A percentile compares a stretch with the other conserved stretches of the same genome.
Conservation (phyloP, 2,113 vertebrate species). For the Gopherus evgoodei region DNA sequence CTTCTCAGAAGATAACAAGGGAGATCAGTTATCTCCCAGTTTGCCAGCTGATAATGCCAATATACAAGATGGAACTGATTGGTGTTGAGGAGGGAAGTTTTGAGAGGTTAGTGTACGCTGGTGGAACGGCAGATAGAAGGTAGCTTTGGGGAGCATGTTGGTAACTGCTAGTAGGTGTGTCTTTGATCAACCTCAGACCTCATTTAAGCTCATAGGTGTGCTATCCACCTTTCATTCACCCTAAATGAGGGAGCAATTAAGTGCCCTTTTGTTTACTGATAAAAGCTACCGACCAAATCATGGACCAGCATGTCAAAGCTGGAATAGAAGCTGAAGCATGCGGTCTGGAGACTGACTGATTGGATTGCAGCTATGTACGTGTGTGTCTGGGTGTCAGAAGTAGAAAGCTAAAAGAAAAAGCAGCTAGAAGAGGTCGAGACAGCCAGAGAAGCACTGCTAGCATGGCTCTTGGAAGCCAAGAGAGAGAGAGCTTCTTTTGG, state of each 20-base stretch:
- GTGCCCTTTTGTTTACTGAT: background rate
- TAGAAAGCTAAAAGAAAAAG: background rate
- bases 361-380: background rate
- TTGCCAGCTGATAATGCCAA: background rate
- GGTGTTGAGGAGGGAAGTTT: background rate
- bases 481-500: accelerated
- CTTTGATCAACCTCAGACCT: background rate
- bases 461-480: accelerated
- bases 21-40: background rate
- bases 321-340: background rate
- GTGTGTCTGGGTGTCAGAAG: background rate
- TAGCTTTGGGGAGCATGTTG: background rate
- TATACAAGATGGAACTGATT: background rate
- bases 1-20: background rate
- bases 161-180: background rate
- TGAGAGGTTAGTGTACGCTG: background rate
- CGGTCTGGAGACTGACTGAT: background rate
- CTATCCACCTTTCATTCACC: background rate
- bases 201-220: background rate
- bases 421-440: background rate
- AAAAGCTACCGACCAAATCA: background rate
- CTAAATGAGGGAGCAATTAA: background rate
- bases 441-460: background rate
- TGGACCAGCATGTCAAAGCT: background rate
- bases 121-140: background rate